phyloP scores from a whole-genome alignment of 2,797 vertebrate species.

The Podarcis siculus region DNA sequence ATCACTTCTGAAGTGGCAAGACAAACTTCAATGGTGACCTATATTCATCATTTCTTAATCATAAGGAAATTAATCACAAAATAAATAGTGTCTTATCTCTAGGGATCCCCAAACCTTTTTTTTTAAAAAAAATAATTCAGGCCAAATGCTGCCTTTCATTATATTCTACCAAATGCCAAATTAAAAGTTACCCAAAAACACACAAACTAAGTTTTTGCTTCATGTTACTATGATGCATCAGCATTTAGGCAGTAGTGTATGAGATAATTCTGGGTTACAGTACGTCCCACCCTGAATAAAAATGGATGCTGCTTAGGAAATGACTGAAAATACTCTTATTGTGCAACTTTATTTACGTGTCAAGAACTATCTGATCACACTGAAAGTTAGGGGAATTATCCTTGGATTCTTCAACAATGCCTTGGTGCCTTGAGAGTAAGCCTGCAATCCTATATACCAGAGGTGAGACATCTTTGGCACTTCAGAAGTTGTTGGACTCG shows the following conservation, averaged over 20 bases:
- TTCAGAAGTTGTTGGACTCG: no score
- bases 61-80: conserved; percentile 62
- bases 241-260: neutral
- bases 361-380: no score
- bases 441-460: no score
- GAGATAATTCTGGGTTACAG: neutral
- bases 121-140: conserved; percentile 22
- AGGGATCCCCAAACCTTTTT: conserved; percentile 33
- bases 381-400: no score
- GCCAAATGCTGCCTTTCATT: conserved; percentile 53
- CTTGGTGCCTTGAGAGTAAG: neutral
- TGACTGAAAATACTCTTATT: neutral
- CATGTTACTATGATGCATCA: neutral
- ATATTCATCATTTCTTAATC: conserved; percentile 62
- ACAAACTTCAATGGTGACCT: conserved; percentile 30
- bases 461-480: no score
- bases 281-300: neutral
- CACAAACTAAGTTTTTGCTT: neutral
- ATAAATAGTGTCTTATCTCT: conserved; percentile 56
- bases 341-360: neutral
- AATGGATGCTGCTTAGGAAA: neutral
- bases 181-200: conserved; percentile 8
- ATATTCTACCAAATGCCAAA: neutral
- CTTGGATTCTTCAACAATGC: neutral
- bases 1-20: conserved; percentile 18